A percentile compares a stretch with the other conserved stretches of the same genome.
These are phyloP conservation scores for Drosophila nannoptera DNA, from an alignment of 1,140 invertebrate genomes.

Conservation along the genomic window DNA sequence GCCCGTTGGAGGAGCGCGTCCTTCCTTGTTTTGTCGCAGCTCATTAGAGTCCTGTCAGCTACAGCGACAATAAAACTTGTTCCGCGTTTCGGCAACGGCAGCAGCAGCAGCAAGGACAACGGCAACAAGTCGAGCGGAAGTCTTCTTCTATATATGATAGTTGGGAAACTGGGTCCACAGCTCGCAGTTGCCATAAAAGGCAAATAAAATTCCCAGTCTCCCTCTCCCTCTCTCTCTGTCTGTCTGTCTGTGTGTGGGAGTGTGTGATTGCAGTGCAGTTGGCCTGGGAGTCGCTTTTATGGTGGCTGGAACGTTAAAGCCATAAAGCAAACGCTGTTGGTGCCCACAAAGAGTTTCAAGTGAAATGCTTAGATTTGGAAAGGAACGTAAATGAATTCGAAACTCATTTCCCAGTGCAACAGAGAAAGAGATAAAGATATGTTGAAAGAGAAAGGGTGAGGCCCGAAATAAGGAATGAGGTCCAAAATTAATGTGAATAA, in stretches of 20 bases:
- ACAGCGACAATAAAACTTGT: constrained; percentile 28
- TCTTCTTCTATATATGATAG: constrained; percentile 25
- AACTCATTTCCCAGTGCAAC: no score
- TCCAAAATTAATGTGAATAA: neutral
- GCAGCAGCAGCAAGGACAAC: constrained; percentile 15
- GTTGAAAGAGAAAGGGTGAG: no score
- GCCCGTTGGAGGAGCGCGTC: constrained; percentile 11
- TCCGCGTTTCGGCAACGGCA: constrained; percentile 18
- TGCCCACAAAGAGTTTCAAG: constrained; percentile 44
- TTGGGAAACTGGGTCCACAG: constrained; percentile 10
- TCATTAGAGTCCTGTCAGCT: constrained; percentile 42
- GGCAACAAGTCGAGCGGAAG: constrained; percentile 35
- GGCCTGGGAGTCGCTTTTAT: constrained; percentile 20
- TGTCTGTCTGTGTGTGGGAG: constrained; percentile 20
- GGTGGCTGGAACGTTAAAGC: constrained; percentile 19
- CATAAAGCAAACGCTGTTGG: constrained; percentile 58
- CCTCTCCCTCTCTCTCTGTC: constrained; percentile 22
- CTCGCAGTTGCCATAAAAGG: constrained; percentile 32
- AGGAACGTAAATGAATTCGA: neutral
- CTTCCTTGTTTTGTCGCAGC: constrained; percentile 6
- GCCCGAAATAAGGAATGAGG: no score
- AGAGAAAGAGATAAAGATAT: no score
- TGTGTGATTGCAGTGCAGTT: constrained; percentile 2
- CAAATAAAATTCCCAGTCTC: constrained; percentile 61
- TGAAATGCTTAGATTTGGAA: constrained; percentile 54